These are phyloP conservation scores for Myotis myotis DNA, from an alignment of 2,797 vertebrate genomes.

Conservation along the genomic window DNA sequence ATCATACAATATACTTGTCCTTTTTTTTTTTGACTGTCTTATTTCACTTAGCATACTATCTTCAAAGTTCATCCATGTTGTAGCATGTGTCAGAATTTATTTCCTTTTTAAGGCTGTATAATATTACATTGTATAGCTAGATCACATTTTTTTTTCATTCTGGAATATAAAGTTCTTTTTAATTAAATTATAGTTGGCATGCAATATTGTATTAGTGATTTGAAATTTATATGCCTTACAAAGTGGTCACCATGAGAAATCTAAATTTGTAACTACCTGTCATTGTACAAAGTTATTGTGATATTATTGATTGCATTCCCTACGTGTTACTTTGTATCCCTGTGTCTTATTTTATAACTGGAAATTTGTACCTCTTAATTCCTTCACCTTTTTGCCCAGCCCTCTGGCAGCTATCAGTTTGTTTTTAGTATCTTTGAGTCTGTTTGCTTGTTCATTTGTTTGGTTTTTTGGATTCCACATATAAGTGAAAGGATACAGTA, in stretches of 20 bases:
- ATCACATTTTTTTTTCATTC: background rate
- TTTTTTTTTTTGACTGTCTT: background rate
- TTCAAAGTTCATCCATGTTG: background rate
- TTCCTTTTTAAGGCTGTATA: background rate
- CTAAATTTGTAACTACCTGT: background rate
- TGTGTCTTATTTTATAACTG: background rate
- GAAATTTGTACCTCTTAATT: background rate
- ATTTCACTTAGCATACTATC: background rate
- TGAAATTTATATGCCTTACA: background rate
- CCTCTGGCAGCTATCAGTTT: background rate
- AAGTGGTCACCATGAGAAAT: background rate
- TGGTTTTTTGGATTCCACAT: background rate
- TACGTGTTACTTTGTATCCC: background rate
- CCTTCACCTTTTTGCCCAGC: background rate
- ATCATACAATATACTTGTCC: background rate
- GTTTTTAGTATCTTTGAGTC: background rate
- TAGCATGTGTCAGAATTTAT: background rate
- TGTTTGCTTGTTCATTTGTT: background rate
- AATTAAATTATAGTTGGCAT: background rate
- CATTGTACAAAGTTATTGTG: background rate
- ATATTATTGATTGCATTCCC: background rate
- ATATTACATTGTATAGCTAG: background rate
- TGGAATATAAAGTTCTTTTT: background rate
- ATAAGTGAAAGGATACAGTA: background rate
- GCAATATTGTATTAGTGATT: background rate